A percentile compares a stretch with the other conserved stretches of the same genome.
Conservation (phyloP, 2,888 invertebrate species). For the Lepas anatifera region DNA sequence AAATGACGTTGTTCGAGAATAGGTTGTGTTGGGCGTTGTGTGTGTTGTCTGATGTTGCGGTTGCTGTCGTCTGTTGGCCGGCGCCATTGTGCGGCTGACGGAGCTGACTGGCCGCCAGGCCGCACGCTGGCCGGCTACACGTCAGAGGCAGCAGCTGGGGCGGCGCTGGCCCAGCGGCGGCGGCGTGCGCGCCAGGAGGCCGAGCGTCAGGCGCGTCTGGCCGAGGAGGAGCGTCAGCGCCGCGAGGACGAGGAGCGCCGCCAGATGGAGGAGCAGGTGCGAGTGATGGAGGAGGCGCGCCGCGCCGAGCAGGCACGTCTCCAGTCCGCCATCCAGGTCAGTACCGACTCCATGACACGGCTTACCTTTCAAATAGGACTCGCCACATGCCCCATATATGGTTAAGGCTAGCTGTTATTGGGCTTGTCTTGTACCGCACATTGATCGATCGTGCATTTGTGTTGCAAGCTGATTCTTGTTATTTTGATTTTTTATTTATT, state of each 20-base stretch:
- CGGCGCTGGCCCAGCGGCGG: slow-evolving; percentile 79
- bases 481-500: no score
- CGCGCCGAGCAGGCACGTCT: slow-evolving; percentile 73
- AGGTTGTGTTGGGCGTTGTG: no score
- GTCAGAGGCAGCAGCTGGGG: slow-evolving; percentile 73
- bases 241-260: slow-evolving; percentile 61
- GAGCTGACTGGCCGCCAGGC: not conserved
- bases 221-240: slow-evolving; percentile 16
- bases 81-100: not conserved
- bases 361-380: no score
- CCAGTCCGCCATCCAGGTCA: slow-evolving; percentile 59
- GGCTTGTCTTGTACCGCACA: no score
- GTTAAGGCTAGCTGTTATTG: no score
- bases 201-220: slow-evolving; percentile 20
- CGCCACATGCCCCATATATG: no score
- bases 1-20: no score
- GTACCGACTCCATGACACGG: no score
- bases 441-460: no score
- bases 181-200: slow-evolving; percentile 49
- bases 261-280: slow-evolving; percentile 64
- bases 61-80: no score
- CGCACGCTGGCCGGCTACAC: slow-evolving; percentile 20
- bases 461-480: no score
- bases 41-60: no score
- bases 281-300: slow-evolving; percentile 64